Base-by-base conservation (phyloP, 2,797 vertebrate species). In the Coluber constrictor region DNA sequence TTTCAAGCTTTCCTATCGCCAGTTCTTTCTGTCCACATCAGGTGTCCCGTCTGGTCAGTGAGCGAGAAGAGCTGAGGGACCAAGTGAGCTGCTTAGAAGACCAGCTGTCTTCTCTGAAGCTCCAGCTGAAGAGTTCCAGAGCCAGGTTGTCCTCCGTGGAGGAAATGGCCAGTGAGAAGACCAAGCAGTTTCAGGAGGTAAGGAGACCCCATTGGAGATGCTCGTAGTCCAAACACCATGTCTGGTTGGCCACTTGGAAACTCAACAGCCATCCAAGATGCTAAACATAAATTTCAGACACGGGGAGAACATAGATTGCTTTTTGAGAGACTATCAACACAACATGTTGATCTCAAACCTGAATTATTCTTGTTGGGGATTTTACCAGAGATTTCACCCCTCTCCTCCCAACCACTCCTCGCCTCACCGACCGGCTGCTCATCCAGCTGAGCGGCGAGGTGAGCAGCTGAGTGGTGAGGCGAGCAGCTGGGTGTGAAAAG, bases 101-200 rank as follows among this genome's bases (percentile, higher is more conserved):
- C 7, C 54, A 93, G 2, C 93, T 97, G 92, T 97, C 97, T 0
- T 43, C 92, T 63, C 93, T 98, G 97, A 96, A 98, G 60, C 95
- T 97, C 79, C 97, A 98, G 94, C 96, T 98, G 96, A 95, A 96
- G 57, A 87, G 20, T 0, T 94, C 97, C 66, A 98, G 98, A 95
- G 95, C 96, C n/a, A 97, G 98, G 86, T 94, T 98, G 90, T 98
- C 98, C 92, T 95, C 98, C 25, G 96, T 96, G 93, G 97, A 98
- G 93, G 96, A 95, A 51, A 93, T 93, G 5, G 95, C 96, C 60
- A 96, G 97, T 93, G 93, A 97, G 94, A 96, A 95, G 59, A 94
- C 97, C 0, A 97, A 98, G 79, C 96, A 96, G 32, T 89, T 97
- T 93, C 96, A 97, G 94, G 97, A 97, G 95, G 98, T 98, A 87